Evolutionary conservation across 2,797 vertebrate genomes (phyloP), one percentile per base, ranked within the genome.

Genomic region (Apogon talboti): DNA sequence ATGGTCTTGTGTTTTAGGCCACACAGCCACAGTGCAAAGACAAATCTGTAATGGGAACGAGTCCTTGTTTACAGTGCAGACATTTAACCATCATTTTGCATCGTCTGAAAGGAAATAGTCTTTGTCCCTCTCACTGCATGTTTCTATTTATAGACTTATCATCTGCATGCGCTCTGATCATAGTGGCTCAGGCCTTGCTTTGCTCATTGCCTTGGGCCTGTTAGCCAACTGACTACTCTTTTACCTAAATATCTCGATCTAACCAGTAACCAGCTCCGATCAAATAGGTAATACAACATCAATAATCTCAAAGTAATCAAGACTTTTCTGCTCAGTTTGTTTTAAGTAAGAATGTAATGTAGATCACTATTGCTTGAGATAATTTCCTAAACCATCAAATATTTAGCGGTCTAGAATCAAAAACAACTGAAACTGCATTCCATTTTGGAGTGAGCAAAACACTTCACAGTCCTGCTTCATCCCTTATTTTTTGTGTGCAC

Each of bases 81-180:
- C 18, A 79, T 65, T 58, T 65, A 67, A 55, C 54, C 62, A 62
- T 72, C 16, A 42, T 66, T 78, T 66, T 78, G 59, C 72, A 75
- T 79, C 71, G 61, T 83, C 82, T 84, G 59, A 81, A 74, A 83
- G 84, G 76, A 85, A 85, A 83, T 79, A 84, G 79, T 62, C 72
- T 79, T 78, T 84, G 78, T 86, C 79, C 81, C 63, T 78, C 63
- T 69, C 18, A 19, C 78, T 76, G 66, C 69, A 79, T 53, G 53
- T 58, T 64, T 79, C 91, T 91, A 91, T 92, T 91, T 91, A 90
- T 91, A 91, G 88, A 71, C 73, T 85, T 88, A 89, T 91, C 86
- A 89, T 92, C 84, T 89, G 86, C 84, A 75, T 81, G 81, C 81
- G 80, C 82, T 86, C 74, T 87, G 85, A 87, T 90, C 82, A 81